A percentile compares a stretch with the other conserved stretches of the same genome.
Evolutionary conservation across 2,113 vertebrate species (phyloP).

Genomic region (Thymallus thymallus): DNA sequence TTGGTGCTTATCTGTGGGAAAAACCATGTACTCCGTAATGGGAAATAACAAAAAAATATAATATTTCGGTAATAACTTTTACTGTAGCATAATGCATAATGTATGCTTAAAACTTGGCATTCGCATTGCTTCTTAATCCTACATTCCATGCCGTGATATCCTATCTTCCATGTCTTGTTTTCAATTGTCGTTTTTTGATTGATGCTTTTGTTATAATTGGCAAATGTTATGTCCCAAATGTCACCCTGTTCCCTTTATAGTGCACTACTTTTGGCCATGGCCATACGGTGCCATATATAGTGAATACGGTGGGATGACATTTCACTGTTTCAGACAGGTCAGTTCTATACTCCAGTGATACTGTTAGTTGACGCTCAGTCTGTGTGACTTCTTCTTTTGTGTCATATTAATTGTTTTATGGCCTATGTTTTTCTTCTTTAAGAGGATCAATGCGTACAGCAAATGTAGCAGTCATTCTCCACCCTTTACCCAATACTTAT

Average conservation of each 20-base stretch:
- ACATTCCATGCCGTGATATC: constrained; percentile 84
- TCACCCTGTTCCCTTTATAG: constrained; percentile 36
- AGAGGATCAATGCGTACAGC: constrained; percentile 91
- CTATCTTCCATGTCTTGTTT: constrained; percentile 53
- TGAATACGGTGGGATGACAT: constrained; percentile 66
- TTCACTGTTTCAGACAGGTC: constrained; percentile 80
- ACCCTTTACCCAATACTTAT: constrained; percentile 81
- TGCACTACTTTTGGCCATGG: constrained; percentile 57
- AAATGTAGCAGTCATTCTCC: constrained; percentile 90
- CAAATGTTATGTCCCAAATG: constrained; percentile 25
- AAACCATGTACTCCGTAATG: constrained; percentile 83
- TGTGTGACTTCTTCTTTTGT: constrained; percentile 87
- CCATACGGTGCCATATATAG: constrained; percentile 15
- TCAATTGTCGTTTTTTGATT: constrained; percentile 44
- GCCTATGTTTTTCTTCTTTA: constrained; percentile 66
- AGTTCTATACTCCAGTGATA: constrained; percentile 61
- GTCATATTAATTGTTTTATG: constrained; percentile 85
- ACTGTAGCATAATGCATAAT: constrained; percentile 84
- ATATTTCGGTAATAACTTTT: constrained; percentile 80
- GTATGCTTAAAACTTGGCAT: constrained; percentile 77
- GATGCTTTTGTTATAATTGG: constrained; percentile 32
- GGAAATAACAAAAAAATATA: constrained; percentile 74
- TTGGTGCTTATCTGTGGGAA: constrained; percentile 95
- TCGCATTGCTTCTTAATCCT: constrained; percentile 73
- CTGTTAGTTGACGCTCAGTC: constrained; percentile 78